A percentile compares a stretch with the other conserved stretches of the same genome.
phyloP scores from a whole-genome alignment of 1,140 invertebrate species.

The Tetranychus urticae region DNA sequence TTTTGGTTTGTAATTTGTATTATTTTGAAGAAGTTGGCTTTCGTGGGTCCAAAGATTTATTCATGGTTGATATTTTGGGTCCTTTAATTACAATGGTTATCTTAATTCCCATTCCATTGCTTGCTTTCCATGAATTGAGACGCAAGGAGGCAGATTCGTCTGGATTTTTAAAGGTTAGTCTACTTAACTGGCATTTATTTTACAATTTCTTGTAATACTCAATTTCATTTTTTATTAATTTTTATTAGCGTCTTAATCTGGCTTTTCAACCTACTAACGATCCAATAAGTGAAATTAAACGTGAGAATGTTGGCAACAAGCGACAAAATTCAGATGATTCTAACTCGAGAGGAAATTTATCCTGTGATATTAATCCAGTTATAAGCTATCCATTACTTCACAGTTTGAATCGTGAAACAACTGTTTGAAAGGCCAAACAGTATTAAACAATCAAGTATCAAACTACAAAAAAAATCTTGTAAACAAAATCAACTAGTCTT shows the following conservation, averaged over 20 bases:
- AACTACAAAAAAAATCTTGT: no score
- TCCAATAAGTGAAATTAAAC: background rate
- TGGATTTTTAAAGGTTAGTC: background rate
- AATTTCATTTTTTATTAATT: no score
- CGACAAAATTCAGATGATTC: background rate
- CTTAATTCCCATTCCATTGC: background rate
- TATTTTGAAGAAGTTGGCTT: background rate
- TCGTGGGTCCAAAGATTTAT: background rate
- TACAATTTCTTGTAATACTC: background rate
- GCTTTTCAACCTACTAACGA: background rate
- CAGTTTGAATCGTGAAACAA: no score
- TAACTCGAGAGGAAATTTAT: constrained; percentile 11
- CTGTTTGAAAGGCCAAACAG: no score
- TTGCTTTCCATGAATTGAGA: background rate
- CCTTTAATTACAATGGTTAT: background rate
- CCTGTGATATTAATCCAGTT: constrained; percentile 9
- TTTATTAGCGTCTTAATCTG: background rate
- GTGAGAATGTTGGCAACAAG: background rate
- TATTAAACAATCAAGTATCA: no score
- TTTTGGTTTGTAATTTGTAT: background rate
- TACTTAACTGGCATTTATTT: background rate
- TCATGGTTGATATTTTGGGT: background rate
- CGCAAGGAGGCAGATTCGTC: background rate
- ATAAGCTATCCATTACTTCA: no score
- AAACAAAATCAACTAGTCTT: no score